Evolutionary conservation across 2,113 vertebrate genomes (phyloP).

Genomic region (Halcyon malimbica): DNA sequence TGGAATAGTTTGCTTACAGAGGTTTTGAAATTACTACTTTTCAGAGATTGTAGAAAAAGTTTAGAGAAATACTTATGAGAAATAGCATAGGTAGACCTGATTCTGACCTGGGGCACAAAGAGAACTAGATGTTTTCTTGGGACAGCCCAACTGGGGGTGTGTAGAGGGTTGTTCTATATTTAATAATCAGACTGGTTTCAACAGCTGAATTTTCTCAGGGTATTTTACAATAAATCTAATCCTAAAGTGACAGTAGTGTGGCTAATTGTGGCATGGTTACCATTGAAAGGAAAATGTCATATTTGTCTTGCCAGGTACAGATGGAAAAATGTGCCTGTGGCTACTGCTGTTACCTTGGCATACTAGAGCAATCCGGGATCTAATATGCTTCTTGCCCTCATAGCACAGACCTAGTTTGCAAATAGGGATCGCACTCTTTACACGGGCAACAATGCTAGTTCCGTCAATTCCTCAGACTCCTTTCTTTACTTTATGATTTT

Average conservation of each 20-base stretch:
- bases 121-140: not conserved
- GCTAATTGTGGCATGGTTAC: slow-evolving; percentile 3
- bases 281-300: slow-evolving; percentile 4
- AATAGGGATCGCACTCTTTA: not conserved
- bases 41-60: not conserved
- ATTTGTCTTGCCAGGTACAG: slow-evolving; percentile 47
- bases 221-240: not conserved
- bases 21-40: not conserved
- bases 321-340: slow-evolving; percentile 53
- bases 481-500: not conserved
- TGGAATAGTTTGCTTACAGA: not conserved
- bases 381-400: not conserved
- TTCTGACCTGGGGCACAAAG: not conserved
- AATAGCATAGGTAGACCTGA: not conserved
- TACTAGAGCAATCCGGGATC: not conserved
- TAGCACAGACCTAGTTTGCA: not conserved
- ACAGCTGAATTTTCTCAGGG: not conserved
- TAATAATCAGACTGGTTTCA: not conserved
- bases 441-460: not conserved
- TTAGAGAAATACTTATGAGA: not conserved
- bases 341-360: slow-evolving; percentile 55
- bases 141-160: not conserved
- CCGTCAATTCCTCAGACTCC: not conserved
- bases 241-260: not conserved
- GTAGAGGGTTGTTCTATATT: not conserved